These are phyloP conservation scores for Tuta absoluta DNA, from an alignment of 2,888 invertebrate species.

Conservation along the genomic window DNA sequence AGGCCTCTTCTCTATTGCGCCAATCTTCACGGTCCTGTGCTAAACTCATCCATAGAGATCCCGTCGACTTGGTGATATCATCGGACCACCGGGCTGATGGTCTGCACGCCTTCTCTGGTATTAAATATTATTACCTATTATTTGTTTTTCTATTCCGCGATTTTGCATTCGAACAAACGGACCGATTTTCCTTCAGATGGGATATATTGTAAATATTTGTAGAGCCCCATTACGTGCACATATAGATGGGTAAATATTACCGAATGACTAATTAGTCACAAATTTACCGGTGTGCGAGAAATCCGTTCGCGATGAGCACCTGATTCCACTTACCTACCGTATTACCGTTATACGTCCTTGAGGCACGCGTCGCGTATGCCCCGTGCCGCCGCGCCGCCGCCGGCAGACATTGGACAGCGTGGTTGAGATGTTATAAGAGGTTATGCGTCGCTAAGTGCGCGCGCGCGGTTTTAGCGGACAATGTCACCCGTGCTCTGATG, in stretches of 20 bases:
- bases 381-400: background rate
- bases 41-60: no score
- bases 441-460: no score
- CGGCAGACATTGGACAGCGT: background rate
- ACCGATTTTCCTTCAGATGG: background rate
- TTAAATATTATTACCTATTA: no score
- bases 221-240: background rate
- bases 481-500: no score
- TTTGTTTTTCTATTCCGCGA: background rate
- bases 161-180: background rate
- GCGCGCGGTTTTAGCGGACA: no score
- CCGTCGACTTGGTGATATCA: no score
- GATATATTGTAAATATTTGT: background rate
- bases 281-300: constrained; percentile 4
- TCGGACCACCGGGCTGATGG: no score
- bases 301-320: background rate
- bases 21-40: no score
- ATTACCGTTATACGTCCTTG: background rate
- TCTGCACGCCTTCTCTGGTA: no score
- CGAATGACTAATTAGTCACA: background rate
- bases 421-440: no score
- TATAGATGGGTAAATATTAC: background rate
- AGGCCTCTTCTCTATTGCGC: no score
- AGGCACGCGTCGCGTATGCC: background rate
- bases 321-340: no score